These are phyloP conservation scores for Aulostomus chinensis DNA, from an alignment of 2,797 vertebrate genomes.

Conservation along the genomic window DNA sequence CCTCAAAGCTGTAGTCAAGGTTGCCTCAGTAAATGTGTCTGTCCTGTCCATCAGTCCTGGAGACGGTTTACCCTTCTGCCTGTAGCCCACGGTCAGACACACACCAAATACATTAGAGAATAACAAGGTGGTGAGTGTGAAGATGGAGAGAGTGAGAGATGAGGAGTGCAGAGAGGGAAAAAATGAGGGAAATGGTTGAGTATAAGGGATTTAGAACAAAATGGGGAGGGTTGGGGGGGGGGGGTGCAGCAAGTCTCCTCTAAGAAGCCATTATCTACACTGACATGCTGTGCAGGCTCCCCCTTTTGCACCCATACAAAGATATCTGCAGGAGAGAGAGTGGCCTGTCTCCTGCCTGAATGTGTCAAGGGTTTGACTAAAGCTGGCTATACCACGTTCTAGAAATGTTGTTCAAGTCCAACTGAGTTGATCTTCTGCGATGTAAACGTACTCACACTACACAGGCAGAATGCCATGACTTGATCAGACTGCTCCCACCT, in stretches of 20 bases:
- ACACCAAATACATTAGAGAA: slow-evolving; percentile 56
- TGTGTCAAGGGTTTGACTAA: slow-evolving; percentile 8
- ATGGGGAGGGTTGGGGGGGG: slow-evolving; percentile 17
- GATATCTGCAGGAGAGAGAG: slow-evolving; percentile 24
- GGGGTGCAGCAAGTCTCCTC: too few relatives aligned
- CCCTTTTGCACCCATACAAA: slow-evolving; percentile 15
- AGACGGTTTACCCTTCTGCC: slow-evolving; percentile 49
- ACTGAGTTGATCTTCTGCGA: too few relatives aligned
- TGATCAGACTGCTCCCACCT: too few relatives aligned
- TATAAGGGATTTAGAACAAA: slow-evolving; percentile 3
- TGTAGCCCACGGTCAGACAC: slow-evolving; percentile 36
- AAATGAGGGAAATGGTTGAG: neutral
- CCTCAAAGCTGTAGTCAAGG: slow-evolving; percentile 28
- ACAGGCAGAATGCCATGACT: too few relatives aligned
- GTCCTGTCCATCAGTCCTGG: slow-evolving; percentile 51
- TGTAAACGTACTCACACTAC: too few relatives aligned
- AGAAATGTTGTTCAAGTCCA: too few relatives aligned
- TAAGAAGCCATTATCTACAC: slow-evolving; percentile 49
- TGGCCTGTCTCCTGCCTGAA: slow-evolving; percentile 7
- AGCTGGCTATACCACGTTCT: too few relatives aligned
- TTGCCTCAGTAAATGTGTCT: slow-evolving; percentile 37
- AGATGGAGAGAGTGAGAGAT: slow-evolving; percentile 26
- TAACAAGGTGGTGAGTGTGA: slow-evolving; percentile 38
- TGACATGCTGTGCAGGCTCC: slow-evolving; percentile 37
- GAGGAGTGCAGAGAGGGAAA: neutral